Evolutionary conservation across 2,113 vertebrate species (phyloP).

Genomic region (Peucedramus taeniatus): DNA sequence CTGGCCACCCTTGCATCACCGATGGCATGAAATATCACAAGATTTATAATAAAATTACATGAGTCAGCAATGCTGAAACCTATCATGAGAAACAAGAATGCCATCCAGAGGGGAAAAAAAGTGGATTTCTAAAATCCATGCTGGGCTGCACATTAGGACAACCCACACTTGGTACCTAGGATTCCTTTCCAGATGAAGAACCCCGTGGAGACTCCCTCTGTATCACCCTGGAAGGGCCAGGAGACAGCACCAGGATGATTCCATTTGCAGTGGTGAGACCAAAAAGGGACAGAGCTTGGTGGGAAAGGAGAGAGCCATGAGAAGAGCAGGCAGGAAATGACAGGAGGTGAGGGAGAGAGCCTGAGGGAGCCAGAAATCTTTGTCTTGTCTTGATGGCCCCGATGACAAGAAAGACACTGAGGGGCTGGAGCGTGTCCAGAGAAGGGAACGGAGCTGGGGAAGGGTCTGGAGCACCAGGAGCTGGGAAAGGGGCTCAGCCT

Average conservation of each 20-base stretch:
- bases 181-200: background rate
- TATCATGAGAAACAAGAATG: background rate
- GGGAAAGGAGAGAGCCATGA: background rate
- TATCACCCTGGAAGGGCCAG: background rate
- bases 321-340: background rate
- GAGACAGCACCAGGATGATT: background rate
- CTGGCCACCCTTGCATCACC: background rate
- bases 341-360: background rate
- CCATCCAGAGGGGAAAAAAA: background rate
- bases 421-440: rapidly evolving
- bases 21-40: background rate
- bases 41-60: background rate
- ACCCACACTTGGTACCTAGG: background rate
- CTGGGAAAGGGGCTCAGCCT: background rate
- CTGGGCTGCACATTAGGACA: background rate
- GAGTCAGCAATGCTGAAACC: background rate
- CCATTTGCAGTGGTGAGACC: background rate
- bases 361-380: background rate
- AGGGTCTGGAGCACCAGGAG: background rate
- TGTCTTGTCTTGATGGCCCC: background rate
- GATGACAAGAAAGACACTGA: background rate
- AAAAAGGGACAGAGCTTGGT: background rate
- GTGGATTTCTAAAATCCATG: background rate
- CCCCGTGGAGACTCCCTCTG: background rate
- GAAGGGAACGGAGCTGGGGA: rapidly evolving